phyloP scores from a whole-genome alignment of 2,797 vertebrate species.

The Erithacus rubecula region DNA sequence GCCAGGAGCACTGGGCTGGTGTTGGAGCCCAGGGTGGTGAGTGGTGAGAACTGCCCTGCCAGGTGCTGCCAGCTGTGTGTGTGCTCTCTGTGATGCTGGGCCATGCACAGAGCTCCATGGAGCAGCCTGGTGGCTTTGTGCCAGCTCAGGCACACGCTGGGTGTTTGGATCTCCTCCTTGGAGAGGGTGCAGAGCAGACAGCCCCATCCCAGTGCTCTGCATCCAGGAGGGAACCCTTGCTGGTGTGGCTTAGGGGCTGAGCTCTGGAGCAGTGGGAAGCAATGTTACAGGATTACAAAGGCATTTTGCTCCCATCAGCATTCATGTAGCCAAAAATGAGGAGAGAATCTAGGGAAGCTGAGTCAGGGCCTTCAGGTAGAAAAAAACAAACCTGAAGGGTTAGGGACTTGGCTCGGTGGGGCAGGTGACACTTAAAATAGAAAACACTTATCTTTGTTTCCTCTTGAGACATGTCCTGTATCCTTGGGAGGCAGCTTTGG shows the following conservation, averaged over 20 bases:
- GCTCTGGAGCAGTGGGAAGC: background rate
- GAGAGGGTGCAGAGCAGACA: background rate
- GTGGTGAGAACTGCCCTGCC: background rate
- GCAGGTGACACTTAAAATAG: background rate
- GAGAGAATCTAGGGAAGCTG: background rate
- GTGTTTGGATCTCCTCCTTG: background rate
- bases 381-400: background rate
- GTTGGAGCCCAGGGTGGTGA: background rate
- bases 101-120: background rate
- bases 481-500: background rate
- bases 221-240: background rate
- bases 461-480: background rate
- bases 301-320: background rate
- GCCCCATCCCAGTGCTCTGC: background rate
- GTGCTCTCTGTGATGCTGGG: background rate
- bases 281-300: background rate
- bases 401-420: background rate
- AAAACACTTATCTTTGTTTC: background rate
- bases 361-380: background rate
- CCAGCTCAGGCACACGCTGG: accelerated
- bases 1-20: accelerated
- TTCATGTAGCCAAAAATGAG: background rate
- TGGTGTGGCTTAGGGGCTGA: background rate
- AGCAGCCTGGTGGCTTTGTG: background rate
- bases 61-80: background rate